Conservation (phyloP, 2,888 invertebrate species). For the Epiblema foenella region DNA sequence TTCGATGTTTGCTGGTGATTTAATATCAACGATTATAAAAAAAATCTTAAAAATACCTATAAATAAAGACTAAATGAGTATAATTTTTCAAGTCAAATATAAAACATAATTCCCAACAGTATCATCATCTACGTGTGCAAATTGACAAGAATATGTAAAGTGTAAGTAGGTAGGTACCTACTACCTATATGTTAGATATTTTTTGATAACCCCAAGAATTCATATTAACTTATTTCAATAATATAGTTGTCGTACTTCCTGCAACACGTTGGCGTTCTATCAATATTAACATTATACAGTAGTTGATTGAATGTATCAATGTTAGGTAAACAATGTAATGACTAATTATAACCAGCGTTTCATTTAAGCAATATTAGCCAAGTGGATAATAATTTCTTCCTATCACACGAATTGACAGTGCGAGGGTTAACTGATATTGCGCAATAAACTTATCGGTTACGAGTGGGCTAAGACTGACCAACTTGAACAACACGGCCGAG, state of each 20-base stretch:
- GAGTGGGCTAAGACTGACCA: neutral
- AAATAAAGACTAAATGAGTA: conserved; percentile 57
- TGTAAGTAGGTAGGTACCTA: neutral
- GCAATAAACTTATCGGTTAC: neutral
- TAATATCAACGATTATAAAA: conserved; percentile 30
- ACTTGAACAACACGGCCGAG: conserved; percentile 11
- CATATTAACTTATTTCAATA: neutral
- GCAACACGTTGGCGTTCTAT: neutral
- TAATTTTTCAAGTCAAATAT: conserved; percentile 42
- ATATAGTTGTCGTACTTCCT: neutral
- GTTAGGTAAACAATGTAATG: neutral
- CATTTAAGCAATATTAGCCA: neutral
- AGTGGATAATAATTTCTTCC: neutral
- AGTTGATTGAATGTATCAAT: neutral
- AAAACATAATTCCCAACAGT: neutral
- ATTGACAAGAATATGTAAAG: neutral
- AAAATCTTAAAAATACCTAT: conserved; percentile 50
- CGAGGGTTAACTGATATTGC: neutral
- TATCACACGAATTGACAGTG: neutral
- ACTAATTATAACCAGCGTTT: neutral
- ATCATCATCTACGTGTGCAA: neutral
- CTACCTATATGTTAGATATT: neutral
- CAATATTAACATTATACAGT: neutral
- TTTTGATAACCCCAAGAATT: neutral
- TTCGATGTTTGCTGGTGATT: conserved; percentile 36